A percentile compares a stretch with the other conserved stretches of the same genome.
These are phyloP conservation scores for Lepidochitona cinerea DNA, from an alignment of 2,888 invertebrate species.

Conservation along the genomic window DNA sequence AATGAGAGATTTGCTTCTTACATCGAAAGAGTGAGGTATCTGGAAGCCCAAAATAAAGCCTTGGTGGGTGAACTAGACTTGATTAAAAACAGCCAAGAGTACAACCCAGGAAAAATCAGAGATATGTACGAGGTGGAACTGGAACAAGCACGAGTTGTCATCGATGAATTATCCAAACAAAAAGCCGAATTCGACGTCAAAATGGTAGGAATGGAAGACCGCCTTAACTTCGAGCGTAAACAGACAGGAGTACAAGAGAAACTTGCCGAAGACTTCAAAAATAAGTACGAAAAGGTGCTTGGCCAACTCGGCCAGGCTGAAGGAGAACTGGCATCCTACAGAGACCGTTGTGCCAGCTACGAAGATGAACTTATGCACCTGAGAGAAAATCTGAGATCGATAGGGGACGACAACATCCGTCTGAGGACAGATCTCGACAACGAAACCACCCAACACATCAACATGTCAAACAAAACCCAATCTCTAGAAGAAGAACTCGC, in stretches of 20 bases:
- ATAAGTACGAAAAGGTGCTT: conserved; percentile 42
- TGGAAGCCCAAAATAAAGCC: conserved; percentile 68
- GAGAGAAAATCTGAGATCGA: conserved; percentile 32
- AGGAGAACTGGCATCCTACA: conserved; percentile 42
- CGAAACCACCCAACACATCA: conserved; percentile 72
- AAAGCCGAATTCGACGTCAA: conserved; percentile 72
- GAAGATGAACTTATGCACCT: conserved; percentile 40
- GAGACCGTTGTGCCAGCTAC: conserved; percentile 34
- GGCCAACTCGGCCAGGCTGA: conserved; percentile 47
- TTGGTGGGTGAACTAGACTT: conserved; percentile 62
- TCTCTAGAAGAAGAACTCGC: conserved; percentile 72
- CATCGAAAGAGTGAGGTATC: conserved; percentile 71
- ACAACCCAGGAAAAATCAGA: conserved; percentile 62
- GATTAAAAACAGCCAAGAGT: conserved; percentile 51
- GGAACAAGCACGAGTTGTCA: conserved; percentile 70
- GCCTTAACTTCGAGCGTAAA: conserved; percentile 54
- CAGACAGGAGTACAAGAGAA: not conserved
- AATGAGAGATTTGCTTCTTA: conserved; percentile 73
- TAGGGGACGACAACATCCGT: conserved; percentile 39
- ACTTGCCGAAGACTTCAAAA: conserved; percentile 24
- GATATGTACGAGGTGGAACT: conserved; percentile 72
- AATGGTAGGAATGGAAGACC: conserved; percentile 66
- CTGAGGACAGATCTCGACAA: conserved; percentile 68
- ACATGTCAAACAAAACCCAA: conserved; percentile 71
- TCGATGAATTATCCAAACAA: conserved; percentile 70